These are phyloP conservation scores for Ectropis crepuscularia DNA, from an alignment of 2,888 invertebrate genomes.

Conservation along the genomic window DNA sequence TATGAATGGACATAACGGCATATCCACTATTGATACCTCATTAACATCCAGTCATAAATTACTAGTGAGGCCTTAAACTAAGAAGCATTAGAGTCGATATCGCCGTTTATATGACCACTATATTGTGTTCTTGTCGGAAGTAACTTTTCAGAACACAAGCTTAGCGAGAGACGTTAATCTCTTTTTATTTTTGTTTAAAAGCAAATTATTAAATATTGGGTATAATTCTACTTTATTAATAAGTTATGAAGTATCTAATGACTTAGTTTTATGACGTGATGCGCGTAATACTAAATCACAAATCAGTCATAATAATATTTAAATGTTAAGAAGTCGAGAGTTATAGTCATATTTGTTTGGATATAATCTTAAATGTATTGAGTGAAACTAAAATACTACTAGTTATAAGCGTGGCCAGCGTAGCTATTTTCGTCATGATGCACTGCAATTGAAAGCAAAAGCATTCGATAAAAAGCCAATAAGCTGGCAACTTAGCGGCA, in stretches of 20 bases:
- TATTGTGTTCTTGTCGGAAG: constrained; percentile 30
- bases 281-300: background rate
- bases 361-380: no score
- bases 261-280: background rate
- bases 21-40: constrained; percentile 65
- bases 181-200: constrained; percentile 20
- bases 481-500: no score
- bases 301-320: no score
- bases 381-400: no score
- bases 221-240: background rate
- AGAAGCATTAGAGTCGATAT: constrained; percentile 37
- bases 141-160: constrained; percentile 21
- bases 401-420: no score
- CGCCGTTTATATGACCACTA: constrained; percentile 36
- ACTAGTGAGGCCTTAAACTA: constrained; percentile 42
- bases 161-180: constrained; percentile 24
- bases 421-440: no score
- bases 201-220: constrained; percentile 5
- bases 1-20: constrained; percentile 74
- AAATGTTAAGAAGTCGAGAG: no score
- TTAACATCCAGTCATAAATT: constrained; percentile 72
- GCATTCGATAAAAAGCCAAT: no score
- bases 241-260: constrained; percentile 5
- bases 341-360: no score
- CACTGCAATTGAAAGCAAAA: no score